Evolutionary conservation across 30 jellyfish, hydroid and myxozoan genomes (phyloP).

Genomic region (Turritopsis dohrnii): DNA sequence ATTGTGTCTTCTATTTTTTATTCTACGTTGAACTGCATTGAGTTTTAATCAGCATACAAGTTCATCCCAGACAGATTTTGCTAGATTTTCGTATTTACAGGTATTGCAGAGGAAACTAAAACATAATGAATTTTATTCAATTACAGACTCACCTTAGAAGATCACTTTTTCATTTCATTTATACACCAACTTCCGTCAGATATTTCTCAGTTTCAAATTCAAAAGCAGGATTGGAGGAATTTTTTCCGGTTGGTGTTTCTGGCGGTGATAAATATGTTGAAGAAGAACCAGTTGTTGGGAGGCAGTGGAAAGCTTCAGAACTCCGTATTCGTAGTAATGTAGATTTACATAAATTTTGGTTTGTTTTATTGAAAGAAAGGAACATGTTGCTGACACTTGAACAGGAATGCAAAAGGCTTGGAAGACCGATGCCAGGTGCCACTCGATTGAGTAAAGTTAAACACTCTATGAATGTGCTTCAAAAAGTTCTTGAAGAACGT

Average conservation of each 20-base stretch:
- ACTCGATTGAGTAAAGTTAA: slow-evolving; percentile 71
- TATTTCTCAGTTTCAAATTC: neutral
- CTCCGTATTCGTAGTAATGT: slow-evolving; percentile 71
- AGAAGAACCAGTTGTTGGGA: slow-evolving; percentile 60
- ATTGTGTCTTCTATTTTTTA: too few species aligned
- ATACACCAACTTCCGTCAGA: neutral
- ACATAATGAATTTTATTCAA: neutral
- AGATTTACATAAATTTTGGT: slow-evolving; percentile 96
- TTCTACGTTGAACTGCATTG: too few species aligned
- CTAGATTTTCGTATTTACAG: too few species aligned
- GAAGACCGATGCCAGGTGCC: slow-evolving; percentile 92
- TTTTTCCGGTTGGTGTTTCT: slow-evolving; percentile 90
- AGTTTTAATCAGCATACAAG: too few species aligned
- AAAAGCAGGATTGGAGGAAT: slow-evolving; percentile 69
- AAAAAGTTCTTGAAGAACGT: slow-evolving; percentile 64
- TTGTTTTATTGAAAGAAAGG: slow-evolving; percentile 79
- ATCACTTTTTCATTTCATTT: neutral
- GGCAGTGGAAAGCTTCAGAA: slow-evolving; percentile 88
- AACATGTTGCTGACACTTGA: slow-evolving; percentile 86
- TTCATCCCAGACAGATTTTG: too few species aligned
- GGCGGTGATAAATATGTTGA: slow-evolving; percentile 72
- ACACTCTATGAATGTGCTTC: slow-evolving; percentile 67
- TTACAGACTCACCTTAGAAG: neutral
- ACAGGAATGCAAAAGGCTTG: slow-evolving; percentile 78
- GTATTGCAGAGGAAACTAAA: neutral